Evolutionary conservation across 2,888 invertebrate genomes (phyloP).

Genomic region (Oligia strigilis): DNA sequence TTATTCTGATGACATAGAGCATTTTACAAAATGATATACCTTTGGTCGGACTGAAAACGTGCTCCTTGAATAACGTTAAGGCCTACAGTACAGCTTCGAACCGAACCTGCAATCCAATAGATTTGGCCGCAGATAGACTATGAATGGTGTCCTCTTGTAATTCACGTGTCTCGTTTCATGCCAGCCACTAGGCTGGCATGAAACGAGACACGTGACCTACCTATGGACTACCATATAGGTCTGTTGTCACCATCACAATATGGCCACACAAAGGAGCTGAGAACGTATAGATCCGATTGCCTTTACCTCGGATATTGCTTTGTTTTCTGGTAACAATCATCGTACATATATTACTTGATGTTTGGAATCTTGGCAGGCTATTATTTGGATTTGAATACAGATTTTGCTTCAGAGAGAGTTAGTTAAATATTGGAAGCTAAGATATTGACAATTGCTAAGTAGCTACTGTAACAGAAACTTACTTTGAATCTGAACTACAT

Average conservation of each 20-base stretch:
- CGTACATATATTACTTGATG: conserved; percentile 29
- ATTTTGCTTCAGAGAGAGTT: background rate
- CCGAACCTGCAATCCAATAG: conserved; percentile 40
- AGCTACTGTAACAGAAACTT: background rate
- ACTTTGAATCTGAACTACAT: background rate
- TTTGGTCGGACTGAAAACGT: conserved; percentile 16
- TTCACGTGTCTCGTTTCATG: conserved; percentile 45
- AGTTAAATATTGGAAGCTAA: background rate
- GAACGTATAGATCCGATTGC: conserved; percentile 41
- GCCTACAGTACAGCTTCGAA: conserved; percentile 33
- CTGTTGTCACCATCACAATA: conserved; percentile 53
- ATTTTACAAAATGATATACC: background rate
- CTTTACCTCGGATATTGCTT: conserved; percentile 46
- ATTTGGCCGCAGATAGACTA: conserved; percentile 38
- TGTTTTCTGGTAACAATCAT: conserved; percentile 53
- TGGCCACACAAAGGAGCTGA: conserved; percentile 51
- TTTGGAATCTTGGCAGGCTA: conserved; percentile 16
- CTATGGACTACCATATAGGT: conserved; percentile 2
- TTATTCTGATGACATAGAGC: background rate
- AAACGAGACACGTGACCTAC: no score
- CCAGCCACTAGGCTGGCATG: background rate
- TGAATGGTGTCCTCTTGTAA: conserved; percentile 43
- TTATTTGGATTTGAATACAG: conserved; percentile 8
- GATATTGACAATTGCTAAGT: background rate
- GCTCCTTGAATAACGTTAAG: conserved; percentile 5